Base-by-base conservation (phyloP, 2,797 vertebrate genomes). In the Phoebastria nigripes region DNA sequence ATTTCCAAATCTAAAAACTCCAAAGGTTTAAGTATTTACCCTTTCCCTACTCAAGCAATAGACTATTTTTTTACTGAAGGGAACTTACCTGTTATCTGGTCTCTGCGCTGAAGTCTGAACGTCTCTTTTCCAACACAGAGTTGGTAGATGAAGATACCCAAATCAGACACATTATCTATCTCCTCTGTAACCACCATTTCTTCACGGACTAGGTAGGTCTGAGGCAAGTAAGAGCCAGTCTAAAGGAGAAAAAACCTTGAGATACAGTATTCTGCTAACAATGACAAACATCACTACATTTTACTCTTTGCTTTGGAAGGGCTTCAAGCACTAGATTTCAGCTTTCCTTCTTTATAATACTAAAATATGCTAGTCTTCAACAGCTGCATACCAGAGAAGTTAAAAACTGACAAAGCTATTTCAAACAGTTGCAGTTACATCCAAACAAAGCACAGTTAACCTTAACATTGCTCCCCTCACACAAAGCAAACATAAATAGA, bases 111-210 rank as follows among this genome's bases (percentile, higher is more conserved):
- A 97, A 99, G 99, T 56, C 98, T 98, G 98, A 99, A 99, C 0
- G 99, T 99, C 67, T 99, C 98, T 95, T 98, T 99, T 12, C 99
- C 99, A 15, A 98, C 98, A 93, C 99, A 99, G 95, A 99, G 99
- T 18, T 98, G 98, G 90, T 98, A 98, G 96, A 99, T 99, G 97
- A 99, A 99, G 96, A 98, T 98, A n/a, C 99, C 99, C 96, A 99
- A 97, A 9, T 99, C 98, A 58, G 98, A 98, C 78, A 99, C 96
- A 17, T 99, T 98, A n/a, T 98, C 98, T 2, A 99, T 99, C 46
- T 98, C 98, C 97, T 99, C 99, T 0, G 99, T 99, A 90, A 99
- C 99, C 95, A 99, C 98, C 98, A 99, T 98, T 94, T 99, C 99
- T 98, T 99, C 99, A 56, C 98, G 99, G 91, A 99, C 98, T 92